Evolutionary conservation across 2,113 vertebrate species (phyloP), one percentile per base, ranked within the genome.

Genomic region (Rhinolophus ferrumequinum): DNA sequence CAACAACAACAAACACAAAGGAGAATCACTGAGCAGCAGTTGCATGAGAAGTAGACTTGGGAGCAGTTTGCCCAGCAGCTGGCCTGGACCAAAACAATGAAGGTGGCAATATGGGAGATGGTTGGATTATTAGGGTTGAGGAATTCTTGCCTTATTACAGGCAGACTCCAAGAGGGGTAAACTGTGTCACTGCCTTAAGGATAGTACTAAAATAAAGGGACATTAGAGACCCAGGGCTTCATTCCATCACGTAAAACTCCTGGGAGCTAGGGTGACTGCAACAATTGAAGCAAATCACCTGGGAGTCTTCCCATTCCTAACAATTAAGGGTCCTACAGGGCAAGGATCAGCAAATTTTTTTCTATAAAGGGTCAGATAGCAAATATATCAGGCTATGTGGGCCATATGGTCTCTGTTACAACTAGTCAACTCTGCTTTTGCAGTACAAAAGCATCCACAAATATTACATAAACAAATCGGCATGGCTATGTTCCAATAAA

Each of bases 381-480:
- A 73, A 86, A 87, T 38, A 87, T 73, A 73, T 80, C 66, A 80
- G 76, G 66, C 47, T 92, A 73, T 75, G 19, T 88, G 76, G 67
- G 33, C 26, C 67, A 60, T 24, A 67, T 26, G 56, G 75, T 82
- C 38, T 92, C 44, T 73, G 18, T 47, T 60, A 73, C 21, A 75
- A 67, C 58, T 67, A 75, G 33, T 66, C 26, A 75, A 64, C 8
- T 75, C 85, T 66, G 26, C 33, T 35, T 83, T 88, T 83, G 12
- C 30, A 67, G 30, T 77, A 77, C 33, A 88, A 93, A 93, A 83
- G 26, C 21, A 75, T 62, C 76, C 83, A 76, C 30, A 82, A 73
- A 73, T 22, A 88, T 24, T 75, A 67, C 18, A 38, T 70, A 92
- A 88, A 73, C 47, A 26, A 88, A 87, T 30, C 33, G 66, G 47